Evolutionary conservation across 2,113 vertebrate species (phyloP).

Genomic region (Otolemur garnettii): DNA sequence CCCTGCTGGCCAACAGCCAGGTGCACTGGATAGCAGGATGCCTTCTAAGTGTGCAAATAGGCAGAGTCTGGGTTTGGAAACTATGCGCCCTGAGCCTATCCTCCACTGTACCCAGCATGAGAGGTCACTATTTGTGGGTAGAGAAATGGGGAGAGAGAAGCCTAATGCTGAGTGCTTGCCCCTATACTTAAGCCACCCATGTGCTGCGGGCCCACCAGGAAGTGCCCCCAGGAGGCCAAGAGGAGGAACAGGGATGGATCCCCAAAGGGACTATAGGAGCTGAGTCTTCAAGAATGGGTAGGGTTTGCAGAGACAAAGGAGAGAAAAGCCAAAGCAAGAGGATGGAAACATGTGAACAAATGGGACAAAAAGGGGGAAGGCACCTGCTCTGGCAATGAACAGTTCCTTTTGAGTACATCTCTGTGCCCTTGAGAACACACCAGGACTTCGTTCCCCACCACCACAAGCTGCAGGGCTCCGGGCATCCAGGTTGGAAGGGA

Average conservation of each 20-base stretch:
- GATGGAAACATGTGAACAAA: neutral
- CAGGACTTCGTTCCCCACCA: neutral
- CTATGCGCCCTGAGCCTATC: neutral
- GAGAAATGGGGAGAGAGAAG: slow-evolving; percentile 6
- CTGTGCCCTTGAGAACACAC: neutral
- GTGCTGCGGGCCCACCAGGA: neutral
- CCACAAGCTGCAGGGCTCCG: neutral
- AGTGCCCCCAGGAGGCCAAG: neutral
- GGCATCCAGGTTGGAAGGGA: neutral
- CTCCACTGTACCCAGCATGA: neutral
- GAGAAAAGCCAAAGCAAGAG: neutral
- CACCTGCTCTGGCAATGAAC: neutral
- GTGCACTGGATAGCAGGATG: slow-evolving; percentile 13
- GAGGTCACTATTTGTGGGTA: neutral
- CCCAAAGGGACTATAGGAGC: neutral
- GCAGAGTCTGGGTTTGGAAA: slow-evolving; percentile 38
- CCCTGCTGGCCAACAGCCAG: slow-evolving; percentile 9
- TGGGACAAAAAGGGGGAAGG: neutral
- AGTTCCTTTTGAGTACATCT: neutral
- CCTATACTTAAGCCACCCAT: neutral
- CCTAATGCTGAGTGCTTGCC: neutral
- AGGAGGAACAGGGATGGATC: neutral
- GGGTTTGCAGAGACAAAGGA: slow-evolving; percentile 12
- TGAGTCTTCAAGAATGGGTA: neutral
- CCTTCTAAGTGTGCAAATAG: neutral